Percentiles rank a stretch among this genome's conserved stretches.
phyloP scores from a whole-genome alignment of 2,797 vertebrate genomes.

The Coranthus polyacanthus region DNA sequence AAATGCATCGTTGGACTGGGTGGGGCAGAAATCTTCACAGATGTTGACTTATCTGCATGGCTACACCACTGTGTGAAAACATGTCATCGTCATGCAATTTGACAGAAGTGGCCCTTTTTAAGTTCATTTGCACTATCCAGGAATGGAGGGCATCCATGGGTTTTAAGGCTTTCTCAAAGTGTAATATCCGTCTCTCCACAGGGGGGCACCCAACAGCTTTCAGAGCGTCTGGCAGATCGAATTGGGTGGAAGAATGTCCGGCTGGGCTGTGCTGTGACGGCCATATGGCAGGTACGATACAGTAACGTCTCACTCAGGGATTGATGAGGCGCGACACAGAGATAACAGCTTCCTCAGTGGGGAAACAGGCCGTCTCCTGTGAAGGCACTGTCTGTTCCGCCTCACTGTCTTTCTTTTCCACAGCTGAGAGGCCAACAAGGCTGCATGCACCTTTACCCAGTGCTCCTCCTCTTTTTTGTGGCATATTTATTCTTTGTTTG shows the following conservation, averaged over 20 bases:
- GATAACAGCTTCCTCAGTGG: conserved; percentile 73
- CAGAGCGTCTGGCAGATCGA: conserved; percentile 75
- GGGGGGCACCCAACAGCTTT: conserved; percentile 87
- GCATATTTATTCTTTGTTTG: background rate
- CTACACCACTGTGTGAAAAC: no score
- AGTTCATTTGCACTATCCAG: background rate
- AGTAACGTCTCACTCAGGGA: conserved; percentile 79
- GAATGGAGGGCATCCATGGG: background rate
- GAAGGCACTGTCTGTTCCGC: conserved; percentile 65
- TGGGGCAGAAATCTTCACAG: no score
- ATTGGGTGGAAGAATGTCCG: conserved; percentile 78
- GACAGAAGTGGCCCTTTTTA: conserved; percentile 15
- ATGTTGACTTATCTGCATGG: no score
- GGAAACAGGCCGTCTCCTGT: conserved; percentile 65
- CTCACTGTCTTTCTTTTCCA: conserved; percentile 58
- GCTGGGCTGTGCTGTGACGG: conserved; percentile 80
- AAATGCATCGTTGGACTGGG: no score
- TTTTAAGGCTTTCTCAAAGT: conserved; percentile 21
- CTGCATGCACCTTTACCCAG: background rate
- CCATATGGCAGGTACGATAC: conserved; percentile 86
- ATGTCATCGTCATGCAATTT: background rate
- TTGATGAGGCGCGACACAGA: conserved; percentile 70
- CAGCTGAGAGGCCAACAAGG: conserved; percentile 46
- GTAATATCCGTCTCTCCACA: conserved; percentile 76
- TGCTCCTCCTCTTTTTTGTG: conserved; percentile 6